Base-by-base conservation (phyloP, 1,140 invertebrate genomes). In the Eupeodes corollae region DNA sequence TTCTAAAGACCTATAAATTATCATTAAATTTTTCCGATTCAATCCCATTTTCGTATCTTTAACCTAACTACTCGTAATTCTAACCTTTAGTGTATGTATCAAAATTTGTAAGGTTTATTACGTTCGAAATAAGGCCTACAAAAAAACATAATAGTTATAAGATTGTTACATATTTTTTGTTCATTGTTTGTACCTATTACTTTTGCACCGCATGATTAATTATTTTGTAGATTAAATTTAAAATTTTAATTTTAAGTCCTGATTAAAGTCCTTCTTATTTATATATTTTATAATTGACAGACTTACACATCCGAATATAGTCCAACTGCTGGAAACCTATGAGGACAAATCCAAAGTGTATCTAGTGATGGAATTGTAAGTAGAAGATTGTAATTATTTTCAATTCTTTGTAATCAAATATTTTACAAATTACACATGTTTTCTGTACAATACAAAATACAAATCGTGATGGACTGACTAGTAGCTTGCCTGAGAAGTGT, bases 261-360 rank as follows among this genome's bases (percentile, higher is more conserved):
- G 34, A n/a, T 35, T 35, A 5, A 16, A n/a, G n/a, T 41, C 18
- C 9, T 6, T 41, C 19, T 41, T 48, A 9, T 18, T 32, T 39
- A 18, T 42, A 19, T 14, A 35, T 41, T 34, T 42, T 34, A 8
- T 13, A 43, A 53, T 63, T 26, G 21, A n/a, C 73, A 95, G 96
- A 76, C 79, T 99, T 69, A 92, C 87, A 52, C 97, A 99, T 78
- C 90, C 93, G 18, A 99, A 99, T 71, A 99, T 99, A 59, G 95
- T 99, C 47, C 92, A 96, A 72, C 77, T 99, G 48, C 72, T 96
- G 58, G 96, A 99, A 75, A 98, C 95, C 10, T 98, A 88, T 69
- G 95, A 99, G 70, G 96, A 99, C 63, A 96, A 96, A 70, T 84
- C 83, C 54, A 93, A 94, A 73, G 93, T 98, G 33, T 99, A 98